Percentiles rank a stretch among this genome's conserved stretches.
Conservation (phyloP, 1,140 invertebrate genomes). For the Lepidotrigona ventralis region DNA sequence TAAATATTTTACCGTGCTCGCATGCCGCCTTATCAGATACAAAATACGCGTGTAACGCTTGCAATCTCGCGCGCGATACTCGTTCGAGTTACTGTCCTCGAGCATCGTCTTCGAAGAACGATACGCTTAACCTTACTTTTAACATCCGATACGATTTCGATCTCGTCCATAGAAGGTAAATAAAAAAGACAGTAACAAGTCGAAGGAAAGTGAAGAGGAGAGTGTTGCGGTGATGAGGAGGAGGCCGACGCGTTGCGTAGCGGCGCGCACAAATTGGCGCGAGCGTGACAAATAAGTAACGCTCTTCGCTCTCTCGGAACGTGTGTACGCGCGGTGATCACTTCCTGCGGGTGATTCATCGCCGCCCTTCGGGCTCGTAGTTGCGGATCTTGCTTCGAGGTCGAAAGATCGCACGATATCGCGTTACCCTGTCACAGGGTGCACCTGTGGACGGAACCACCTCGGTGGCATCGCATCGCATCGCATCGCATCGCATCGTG, state of each 20-base stretch:
- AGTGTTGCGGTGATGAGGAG: too few relatives aligned
- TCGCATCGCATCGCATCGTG: constrained; percentile 16
- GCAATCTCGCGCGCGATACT: too few relatives aligned
- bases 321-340: constrained; percentile 53
- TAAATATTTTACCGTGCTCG: not conserved
- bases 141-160: too few relatives aligned
- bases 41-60: not conserved
- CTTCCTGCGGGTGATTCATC: constrained; percentile 66
- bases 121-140: too few relatives aligned
- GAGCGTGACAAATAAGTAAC: not conserved
- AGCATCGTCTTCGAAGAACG: too few relatives aligned
- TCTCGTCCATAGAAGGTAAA: not conserved
- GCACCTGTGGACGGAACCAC: constrained; percentile 60
- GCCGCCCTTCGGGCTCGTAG: constrained; percentile 47
- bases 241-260: too few relatives aligned
- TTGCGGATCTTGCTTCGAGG: constrained; percentile 28
- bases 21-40: not conserved
- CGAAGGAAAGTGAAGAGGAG: too few relatives aligned
- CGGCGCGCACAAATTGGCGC: constrained; percentile 10
- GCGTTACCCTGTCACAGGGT: constrained; percentile 57
- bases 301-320: constrained; percentile 33
- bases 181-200: not conserved
- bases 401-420: constrained; percentile 67
- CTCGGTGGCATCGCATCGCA: constrained; percentile 16
- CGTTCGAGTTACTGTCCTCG: too few relatives aligned